Base-by-base conservation (phyloP, 2,113 vertebrate species). In the Salvelinus fontinalis region DNA sequence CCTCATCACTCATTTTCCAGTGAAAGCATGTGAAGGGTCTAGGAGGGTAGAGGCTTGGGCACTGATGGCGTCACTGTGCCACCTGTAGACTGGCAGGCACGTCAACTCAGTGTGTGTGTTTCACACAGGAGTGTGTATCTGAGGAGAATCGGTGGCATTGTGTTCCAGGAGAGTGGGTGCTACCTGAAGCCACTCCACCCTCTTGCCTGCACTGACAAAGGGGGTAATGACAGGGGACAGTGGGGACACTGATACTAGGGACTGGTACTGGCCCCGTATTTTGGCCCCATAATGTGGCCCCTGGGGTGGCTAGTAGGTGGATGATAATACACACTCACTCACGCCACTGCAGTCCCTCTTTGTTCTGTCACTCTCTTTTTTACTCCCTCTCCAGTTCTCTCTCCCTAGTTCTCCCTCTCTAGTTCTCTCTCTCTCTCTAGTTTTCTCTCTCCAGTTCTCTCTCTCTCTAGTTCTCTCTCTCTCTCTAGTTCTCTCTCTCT, bases 1-100 rank as follows among this genome's bases (percentile, higher is more conserved):
- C 54, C 54, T 57, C 54, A 14, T 57, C 54, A 14, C 18, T 57
- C 54, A 39, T 71, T 78, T 73, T 77, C 70, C 26, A 60, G 44
- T 48, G 69, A 64, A 9, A 65, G 16, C 67, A 13, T 7, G 48
- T 39, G 24, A 54, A 80, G 68, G 81, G 66, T 39, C 66, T 39
- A 4, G 4, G 66, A 26, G 5, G 16, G 3, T 16, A 20, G 27
- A 31, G 62, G 62, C n/a, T 3, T 24, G 9, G 62, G 62, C 22
- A 13, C 26, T 44, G n/a, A 31, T 51, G 69, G 64, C n/a, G 18
- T 2, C 5, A 24, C 27, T 16, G 7, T 64, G 54, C 44, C 44
- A 18, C 72, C 13, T 44, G 73, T 27, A 31, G 65, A 31, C 65
- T 26, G 22, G 22, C 27, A 27, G 22, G 64, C 64, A 66, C 13